Evolutionary conservation across 1,140 invertebrate species (phyloP).

Genomic region (Sitodiplosis mosellana): DNA sequence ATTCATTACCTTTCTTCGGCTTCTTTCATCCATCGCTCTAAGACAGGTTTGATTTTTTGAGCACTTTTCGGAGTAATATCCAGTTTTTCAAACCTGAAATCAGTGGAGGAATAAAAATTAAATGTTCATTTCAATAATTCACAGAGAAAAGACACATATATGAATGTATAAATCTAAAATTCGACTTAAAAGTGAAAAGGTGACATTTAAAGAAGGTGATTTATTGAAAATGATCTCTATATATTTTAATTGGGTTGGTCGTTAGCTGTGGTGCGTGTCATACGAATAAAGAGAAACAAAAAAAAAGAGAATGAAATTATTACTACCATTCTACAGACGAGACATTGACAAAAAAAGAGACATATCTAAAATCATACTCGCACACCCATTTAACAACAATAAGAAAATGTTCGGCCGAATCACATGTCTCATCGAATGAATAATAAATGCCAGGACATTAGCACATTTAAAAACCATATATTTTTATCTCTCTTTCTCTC

Average conservation of each 20-base stretch:
- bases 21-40: conserved; percentile 96
- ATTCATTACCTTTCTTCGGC: conserved; percentile 80
- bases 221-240: background rate
- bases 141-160: background rate
- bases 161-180: background rate
- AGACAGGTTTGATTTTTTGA: conserved; percentile 95
- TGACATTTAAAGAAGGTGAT: background rate
- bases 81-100: conserved; percentile 91
- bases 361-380: no score
- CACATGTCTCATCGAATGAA: no score
- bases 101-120: background rate
- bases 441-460: conserved; percentile 43
- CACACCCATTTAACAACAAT: background rate
- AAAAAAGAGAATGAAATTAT: background rate
- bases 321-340: no score
- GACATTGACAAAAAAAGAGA: no score
- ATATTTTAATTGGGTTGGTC: background rate
- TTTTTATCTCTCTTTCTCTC: no score
- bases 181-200: background rate
- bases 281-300: background rate
- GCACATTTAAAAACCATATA: conserved; percentile 27
- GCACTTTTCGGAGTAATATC: conserved; percentile 98
- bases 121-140: background rate
- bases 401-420: background rate
- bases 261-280: background rate